Base-by-base conservation (phyloP, 2,113 vertebrate genomes). In the Cercopithecus mona region DNA sequence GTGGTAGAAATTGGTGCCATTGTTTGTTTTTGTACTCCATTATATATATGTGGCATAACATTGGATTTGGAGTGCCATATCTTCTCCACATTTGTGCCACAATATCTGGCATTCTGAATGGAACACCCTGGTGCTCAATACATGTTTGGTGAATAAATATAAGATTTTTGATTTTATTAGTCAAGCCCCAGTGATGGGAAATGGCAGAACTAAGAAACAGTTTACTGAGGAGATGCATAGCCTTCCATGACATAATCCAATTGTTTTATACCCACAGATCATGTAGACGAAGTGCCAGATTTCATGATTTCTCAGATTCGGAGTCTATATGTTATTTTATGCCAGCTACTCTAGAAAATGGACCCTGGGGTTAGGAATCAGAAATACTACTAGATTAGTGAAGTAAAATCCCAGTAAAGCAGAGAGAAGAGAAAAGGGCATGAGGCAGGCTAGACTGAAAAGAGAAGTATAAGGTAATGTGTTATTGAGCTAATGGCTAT, bases 1-100 rank as follows among this genome's bases (percentile, higher is more conserved):
- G 38, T 80, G 22, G 11, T 72, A 88, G 43, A 78, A 87, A n/a
- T 35, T 7, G 23, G 22, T 35, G n/a, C 8, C 16, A 43, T 20
- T 72, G 6, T 48, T 79, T 96, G 50, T 55, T 80, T 32, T 68
- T 90, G 22, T 9, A 70, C 76, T 93, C 61, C 32, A 78, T 75
- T 48, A 35, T n/a, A 17, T 50, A 79, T 6, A 22, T 82, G 22
- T 18, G 11, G 11, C 25, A 27, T 72, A 30, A 23, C 8, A 30
- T 43, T 68, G 75, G 45, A 75, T 12, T 38, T 1, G 38, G 76
- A 18, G 11, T 27, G 7, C 5, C 7, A 3, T 10, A 38, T 23
- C 8, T 73, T 30, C 27, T 55, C 55, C 8, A 40, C 75, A 38
- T 23, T 45, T 57, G 16, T 87, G n/a, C 7, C 23, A 35, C 11